phyloP scores from a whole-genome alignment of 2,888 invertebrate genomes.

The Elmis aenea region DNA sequence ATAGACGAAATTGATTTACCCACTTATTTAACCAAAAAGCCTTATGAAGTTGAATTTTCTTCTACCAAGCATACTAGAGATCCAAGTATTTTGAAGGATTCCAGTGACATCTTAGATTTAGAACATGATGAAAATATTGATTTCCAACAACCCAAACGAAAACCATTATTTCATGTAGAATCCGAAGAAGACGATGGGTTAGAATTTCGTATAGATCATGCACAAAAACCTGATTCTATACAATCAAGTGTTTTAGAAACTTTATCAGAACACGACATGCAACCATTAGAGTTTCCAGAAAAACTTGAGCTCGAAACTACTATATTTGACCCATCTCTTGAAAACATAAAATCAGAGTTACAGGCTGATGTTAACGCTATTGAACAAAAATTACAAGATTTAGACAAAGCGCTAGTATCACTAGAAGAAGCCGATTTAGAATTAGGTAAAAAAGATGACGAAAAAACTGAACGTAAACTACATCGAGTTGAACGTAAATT shows the following conservation, averaged over 20 bases:
- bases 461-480: slow-evolving; percentile 42
- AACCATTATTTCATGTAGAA: slow-evolving; percentile 47
- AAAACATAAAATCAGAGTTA: slow-evolving; percentile 4
- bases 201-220: slow-evolving; percentile 12
- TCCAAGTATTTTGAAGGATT: slow-evolving; percentile 1
- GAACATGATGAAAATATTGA: slow-evolving; percentile 9
- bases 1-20: slow-evolving; percentile 4
- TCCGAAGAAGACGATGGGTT: slow-evolving; percentile 44
- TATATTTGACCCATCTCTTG: not conserved
- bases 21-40: no score
- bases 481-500: slow-evolving; percentile 49
- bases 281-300: slow-evolving; percentile 9
- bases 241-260: slow-evolving; percentile 38
- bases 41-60: not conserved
- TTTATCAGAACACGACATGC: slow-evolving; percentile 27
- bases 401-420: slow-evolving; percentile 43
- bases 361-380: slow-evolving; percentile 26
- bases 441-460: slow-evolving; percentile 21
- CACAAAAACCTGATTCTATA: slow-evolving; percentile 31
- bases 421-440: slow-evolving; percentile 36
- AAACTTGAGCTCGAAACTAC: slow-evolving; percentile 8
- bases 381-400: slow-evolving; percentile 43
- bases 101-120: slow-evolving; percentile 24
- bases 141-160: slow-evolving; percentile 25
- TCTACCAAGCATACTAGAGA: not conserved